phyloP scores from a whole-genome alignment of 1,140 invertebrate genomes.

The Drosophila nasuta region DNA sequence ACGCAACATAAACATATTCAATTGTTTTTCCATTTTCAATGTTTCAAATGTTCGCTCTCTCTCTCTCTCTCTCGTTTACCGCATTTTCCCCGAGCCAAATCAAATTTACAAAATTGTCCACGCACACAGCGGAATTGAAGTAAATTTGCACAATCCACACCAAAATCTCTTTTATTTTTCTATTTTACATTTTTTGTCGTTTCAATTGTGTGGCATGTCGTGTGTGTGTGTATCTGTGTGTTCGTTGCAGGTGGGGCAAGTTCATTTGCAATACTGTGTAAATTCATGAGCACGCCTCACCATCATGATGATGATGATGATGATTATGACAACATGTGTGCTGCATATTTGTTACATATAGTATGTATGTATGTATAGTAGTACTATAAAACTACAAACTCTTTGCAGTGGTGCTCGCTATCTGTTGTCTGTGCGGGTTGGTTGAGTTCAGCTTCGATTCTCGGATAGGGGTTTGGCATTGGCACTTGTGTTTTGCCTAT shows the following conservation, averaged over 20 bases:
- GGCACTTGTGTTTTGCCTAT: not conserved
- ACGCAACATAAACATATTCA: not conserved
- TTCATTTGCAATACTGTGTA: conserved; percentile 65
- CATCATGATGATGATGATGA: conserved; percentile 42
- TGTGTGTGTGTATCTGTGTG: conserved; percentile 4
- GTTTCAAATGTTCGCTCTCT: too few species aligned
- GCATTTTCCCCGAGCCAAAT: conserved; percentile 32
- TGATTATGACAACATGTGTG: conserved; percentile 72
- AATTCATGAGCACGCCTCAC: conserved; percentile 74
- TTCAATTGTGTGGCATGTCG: not conserved
- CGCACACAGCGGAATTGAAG: conserved; percentile 52
- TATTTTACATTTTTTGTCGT: conserved; percentile 9
- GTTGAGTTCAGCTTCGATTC: not conserved
- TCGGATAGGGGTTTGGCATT: conserved; percentile 1
- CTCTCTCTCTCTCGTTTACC: too few species aligned
- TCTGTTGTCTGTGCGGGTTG: not conserved
- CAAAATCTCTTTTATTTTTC: not conserved
- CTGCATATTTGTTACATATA: conserved; percentile 38
- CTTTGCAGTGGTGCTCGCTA: conserved; percentile 18
- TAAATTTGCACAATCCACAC: conserved; percentile 55
- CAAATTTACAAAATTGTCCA: conserved; percentile 64
- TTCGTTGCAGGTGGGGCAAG: conserved; percentile 50
- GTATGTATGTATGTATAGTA: not conserved
- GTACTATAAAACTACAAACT: conserved; percentile 53
- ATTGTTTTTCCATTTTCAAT: not conserved